Evolutionary conservation across 2,113 vertebrate genomes (phyloP), one percentile per base, ranked within the genome.

Genomic region (Lampris incognitus): DNA sequence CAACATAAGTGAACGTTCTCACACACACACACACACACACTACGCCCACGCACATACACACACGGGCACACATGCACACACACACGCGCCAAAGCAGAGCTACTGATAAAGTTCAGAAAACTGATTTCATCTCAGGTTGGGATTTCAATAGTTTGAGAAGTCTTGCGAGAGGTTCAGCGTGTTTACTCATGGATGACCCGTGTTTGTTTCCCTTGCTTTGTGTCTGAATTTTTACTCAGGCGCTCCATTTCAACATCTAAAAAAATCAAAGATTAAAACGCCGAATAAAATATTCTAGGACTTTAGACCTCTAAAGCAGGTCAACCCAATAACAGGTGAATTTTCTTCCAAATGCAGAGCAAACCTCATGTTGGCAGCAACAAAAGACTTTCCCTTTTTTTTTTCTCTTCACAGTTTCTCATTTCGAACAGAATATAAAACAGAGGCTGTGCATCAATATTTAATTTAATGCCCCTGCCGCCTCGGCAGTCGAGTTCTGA

Each of bases 351-450:
- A 58, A 74, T 38, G 41, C 42, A 42, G 61, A 60, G 40, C 49
- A 6, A 1, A 1, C 46, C 5, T 57, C 57, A 69, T 69, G 69
- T 76, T 59, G 55, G 44, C 60, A 39, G 70, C 10, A 55, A 76
- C 79, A 84, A 78, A 81, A 74, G 48, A 76, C 72, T 75, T 79
- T 71, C 24, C 24, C 24, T 24, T 24, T 24, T 24, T 24, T 24
- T 24, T 24, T 24, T 24, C 24, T 24, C 66, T 70, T 59, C n/a
- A 44, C 70, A 37, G 65, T 57, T 66, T 62, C 46, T 70, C 69
- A 61, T 82, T 81, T 76, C 74, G 69, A 61, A 49, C 62, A 67
- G 63, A 82, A 79, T 82, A 91, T 84, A 82, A 82, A 70, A 82
- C 71, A 73, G 64, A 75, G 58, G 67, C 66, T 48, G 9, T 11